Conservation (phyloP, 1,140 invertebrate genomes). For the Trachymyrmex cornetzi region DNA sequence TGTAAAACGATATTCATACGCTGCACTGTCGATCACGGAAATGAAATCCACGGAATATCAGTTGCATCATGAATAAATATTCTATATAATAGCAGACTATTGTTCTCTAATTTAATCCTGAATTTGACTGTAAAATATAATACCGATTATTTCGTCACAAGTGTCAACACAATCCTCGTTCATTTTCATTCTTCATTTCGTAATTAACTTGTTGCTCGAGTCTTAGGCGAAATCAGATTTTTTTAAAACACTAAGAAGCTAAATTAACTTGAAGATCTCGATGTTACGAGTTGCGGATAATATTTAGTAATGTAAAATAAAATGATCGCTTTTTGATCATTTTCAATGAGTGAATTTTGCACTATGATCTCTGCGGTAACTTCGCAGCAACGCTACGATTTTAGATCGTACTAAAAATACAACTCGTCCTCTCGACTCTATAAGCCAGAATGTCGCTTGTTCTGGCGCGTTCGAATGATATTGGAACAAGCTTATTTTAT, state of each 20-base stretch:
- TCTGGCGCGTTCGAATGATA: conserved; percentile 2
- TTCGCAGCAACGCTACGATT: conserved; percentile 66
- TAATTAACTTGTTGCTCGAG: not conserved
- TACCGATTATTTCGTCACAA: not conserved
- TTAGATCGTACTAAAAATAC: conserved; percentile 80
- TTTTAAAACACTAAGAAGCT: not conserved
- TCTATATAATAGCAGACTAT: too few relatives aligned
- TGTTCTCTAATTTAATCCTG: not conserved
- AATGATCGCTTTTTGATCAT: conserved; percentile 10
- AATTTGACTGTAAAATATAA: not conserved
- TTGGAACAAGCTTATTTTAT: not conserved
- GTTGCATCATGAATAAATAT: conserved; percentile 16
- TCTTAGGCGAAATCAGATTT: not conserved
- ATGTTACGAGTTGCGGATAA: not conserved
- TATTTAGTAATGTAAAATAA: not conserved
- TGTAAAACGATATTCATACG: not conserved
- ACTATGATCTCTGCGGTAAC: not conserved
- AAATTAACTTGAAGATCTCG: not conserved
- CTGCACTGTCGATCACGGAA: not conserved
- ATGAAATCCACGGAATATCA: conserved; percentile 12
- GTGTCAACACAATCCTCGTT: not conserved
- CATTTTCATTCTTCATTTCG: not conserved
- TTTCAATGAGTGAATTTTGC: not conserved
- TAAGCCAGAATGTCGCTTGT: not conserved
- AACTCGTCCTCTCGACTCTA: conserved; percentile 5